Base-by-base conservation (phyloP, 1,140 invertebrate species). In the Drosophila pseudoananassae region DNA sequence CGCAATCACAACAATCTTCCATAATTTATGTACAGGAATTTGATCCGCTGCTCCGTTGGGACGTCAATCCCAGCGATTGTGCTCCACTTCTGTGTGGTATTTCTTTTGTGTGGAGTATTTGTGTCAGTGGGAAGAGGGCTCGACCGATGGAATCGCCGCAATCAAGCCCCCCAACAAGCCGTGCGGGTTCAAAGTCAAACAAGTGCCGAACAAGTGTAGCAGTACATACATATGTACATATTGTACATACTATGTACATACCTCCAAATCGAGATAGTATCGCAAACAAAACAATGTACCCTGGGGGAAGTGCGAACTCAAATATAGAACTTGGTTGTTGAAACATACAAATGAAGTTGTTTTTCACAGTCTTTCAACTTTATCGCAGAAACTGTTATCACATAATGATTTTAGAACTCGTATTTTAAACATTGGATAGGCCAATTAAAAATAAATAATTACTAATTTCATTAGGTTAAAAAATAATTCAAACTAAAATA, bases 121-220 rank as follows among this genome's bases (percentile, higher is more conserved):
- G 33, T 72, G 38, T 51, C 45, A 38, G 52, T 64, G 31, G 55
- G 40, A 66, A 60, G 80, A 84, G 80, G 80, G 81, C 80, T 84
- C 80, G 80, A 50, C 80, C 66, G 54, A 29, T 66, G 33, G 27
- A 55, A 63, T 46, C 64, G 54, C 33, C 64, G 54, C 33, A 69
- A 69, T 55, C 66, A 49, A 60, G 58, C 71, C 66, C 53, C 59
- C 58, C 49, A 46, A 68, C 27, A 5, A 33, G 38, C 46, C 46
- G 7, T 10, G 27, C 59, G 60, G 65, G 81, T 85, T 50, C 80
- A 84, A 84, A 84, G 80, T 85, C 80, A 66, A 70, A 60, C 58
- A 83, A 56, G 45, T 52, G 59, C 49, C 29, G 64, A 58, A 57
- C 52, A 63, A 47, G 40, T 71, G 64, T 29, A 29, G 4, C 15